Evolutionary conservation across 1,140 invertebrate species (phyloP), one percentile per base, ranked within the genome.

Genomic region (Phymastichus coffea): DNA sequence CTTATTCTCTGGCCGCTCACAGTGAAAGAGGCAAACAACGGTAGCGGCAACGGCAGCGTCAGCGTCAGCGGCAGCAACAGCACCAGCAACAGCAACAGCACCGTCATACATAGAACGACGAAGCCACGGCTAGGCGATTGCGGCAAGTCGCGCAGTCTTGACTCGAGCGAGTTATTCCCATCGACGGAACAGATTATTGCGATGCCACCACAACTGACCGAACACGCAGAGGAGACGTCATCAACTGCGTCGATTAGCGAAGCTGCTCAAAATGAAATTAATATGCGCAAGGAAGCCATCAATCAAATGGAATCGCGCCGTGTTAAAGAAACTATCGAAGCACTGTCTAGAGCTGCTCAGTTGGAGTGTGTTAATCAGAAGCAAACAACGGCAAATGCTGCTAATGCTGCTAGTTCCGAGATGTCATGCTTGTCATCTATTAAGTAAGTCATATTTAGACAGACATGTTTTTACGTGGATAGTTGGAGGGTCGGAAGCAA

Each of bases 101-200:
- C n/a, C n/a, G 68, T 75, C 0, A 63, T 63, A 1, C 75, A 79
- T 15, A 70, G 76, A 33, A 73, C 63, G 23, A 66, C 72, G 0
- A 77, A 78, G 33, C 81, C 87, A 0, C 85, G 85, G 61, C 73
- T 93, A 7, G 87, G 86, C 52, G 87, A 87, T 57, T 90, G 87
- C 64, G 91, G 91, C 0, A 93, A 93, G 71, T 92, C 90, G 0
- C 87, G 87, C 63, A 92, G 90, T 70, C 77, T 93, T 10, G 92
- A 94, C 72, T 93, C 90, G 0, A 90, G 88, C 64, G 91, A 93
- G 66, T 80, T 89, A 59, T 85, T 86, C 49, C 79, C 83, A 1
- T 81, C 71, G 33, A 77, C 69, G 40, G 78, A 80, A 28, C 74
- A 76, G 3, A 75, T 69, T 19, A 55, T 76, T 9, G 55, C 64